phyloP scores from a whole-genome alignment of 2,113 vertebrate species.

The Caloenas nicobarica region DNA sequence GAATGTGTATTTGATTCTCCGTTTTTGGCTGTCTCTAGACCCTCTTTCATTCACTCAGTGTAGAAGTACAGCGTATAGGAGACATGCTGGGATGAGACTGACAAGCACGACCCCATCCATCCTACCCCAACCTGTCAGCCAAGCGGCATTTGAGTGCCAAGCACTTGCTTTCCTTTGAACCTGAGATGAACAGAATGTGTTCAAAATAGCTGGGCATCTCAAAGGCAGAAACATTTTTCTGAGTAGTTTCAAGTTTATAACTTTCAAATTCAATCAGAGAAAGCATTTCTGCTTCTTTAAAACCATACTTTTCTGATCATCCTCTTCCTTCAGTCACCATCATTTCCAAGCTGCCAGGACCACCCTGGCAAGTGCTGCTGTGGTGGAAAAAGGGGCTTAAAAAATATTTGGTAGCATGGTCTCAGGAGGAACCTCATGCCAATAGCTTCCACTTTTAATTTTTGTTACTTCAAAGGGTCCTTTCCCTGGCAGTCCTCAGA shows the following conservation, averaged over 20 bases:
- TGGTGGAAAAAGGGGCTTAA: not conserved
- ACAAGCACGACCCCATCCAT: not conserved
- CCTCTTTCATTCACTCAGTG: too few species aligned
- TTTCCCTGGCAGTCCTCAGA: not conserved
- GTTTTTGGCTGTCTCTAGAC: not conserved
- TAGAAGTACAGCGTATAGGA: not conserved
- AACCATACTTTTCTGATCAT: not conserved
- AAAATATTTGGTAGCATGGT: not conserved
- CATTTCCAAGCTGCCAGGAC: not conserved
- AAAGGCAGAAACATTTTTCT: not conserved
- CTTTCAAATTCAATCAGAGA: slow-evolving; percentile 5
- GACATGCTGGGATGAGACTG: not conserved
- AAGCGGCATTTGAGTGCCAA: fast-evolving
- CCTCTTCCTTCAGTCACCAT: not conserved
- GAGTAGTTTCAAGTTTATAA: not conserved
- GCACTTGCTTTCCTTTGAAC: not conserved
- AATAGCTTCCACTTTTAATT: not conserved
- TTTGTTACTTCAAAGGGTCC: not conserved
- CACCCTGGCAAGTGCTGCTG: not conserved
- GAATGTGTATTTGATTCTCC: not conserved
- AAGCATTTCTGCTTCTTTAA: not conserved
- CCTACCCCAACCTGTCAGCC: not conserved
- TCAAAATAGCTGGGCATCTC: not conserved
- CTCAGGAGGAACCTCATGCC: not conserved
- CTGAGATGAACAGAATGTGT: not conserved